Percentiles rank a stretch among this genome's conserved stretches.
phyloP scores from a whole-genome alignment of 2,113 vertebrate species.

The Gnathonemus echidnorhynchus region DNA sequence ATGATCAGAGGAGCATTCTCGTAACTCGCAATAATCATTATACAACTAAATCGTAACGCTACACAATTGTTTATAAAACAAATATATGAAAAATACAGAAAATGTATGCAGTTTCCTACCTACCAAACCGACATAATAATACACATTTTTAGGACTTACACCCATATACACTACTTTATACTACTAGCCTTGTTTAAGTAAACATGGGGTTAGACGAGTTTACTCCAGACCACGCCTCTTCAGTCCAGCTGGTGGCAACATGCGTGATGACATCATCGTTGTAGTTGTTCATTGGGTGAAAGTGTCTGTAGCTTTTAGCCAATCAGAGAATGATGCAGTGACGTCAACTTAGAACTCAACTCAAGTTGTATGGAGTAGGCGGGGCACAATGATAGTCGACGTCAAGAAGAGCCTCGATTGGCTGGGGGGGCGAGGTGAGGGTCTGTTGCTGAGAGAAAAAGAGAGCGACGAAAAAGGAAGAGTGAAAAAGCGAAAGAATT shows the following conservation, averaged over 20 bases:
- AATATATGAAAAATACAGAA: background rate
- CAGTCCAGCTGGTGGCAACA: constrained; percentile 76
- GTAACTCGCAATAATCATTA: background rate
- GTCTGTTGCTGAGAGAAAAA: constrained; percentile 76
- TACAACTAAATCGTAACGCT: background rate
- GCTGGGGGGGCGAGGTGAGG: constrained; percentile 48
- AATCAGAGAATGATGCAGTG: constrained; percentile 52
- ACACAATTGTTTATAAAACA: background rate
- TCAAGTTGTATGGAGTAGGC: constrained; percentile 48
- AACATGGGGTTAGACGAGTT: constrained; percentile 61
- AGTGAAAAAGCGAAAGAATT: constrained; percentile 22
- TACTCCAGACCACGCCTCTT: constrained; percentile 63
- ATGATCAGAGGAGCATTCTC: background rate
- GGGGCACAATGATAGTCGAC: constrained; percentile 40
- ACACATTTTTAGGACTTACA: background rate
- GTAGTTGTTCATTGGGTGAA: constrained; percentile 51
- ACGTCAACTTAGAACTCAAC: constrained; percentile 56
- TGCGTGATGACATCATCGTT: constrained; percentile 66
- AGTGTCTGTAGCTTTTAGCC: constrained; percentile 39
- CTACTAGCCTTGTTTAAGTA: constrained; percentile 15
- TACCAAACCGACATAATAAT: background rate
- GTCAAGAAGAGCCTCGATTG: constrained; percentile 56
- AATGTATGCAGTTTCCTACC: background rate
- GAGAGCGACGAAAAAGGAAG: constrained; percentile 33
- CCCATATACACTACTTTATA: background rate